phyloP scores from a whole-genome alignment of 2,797 vertebrate genomes.

The Peromyscus attwateri region DNA sequence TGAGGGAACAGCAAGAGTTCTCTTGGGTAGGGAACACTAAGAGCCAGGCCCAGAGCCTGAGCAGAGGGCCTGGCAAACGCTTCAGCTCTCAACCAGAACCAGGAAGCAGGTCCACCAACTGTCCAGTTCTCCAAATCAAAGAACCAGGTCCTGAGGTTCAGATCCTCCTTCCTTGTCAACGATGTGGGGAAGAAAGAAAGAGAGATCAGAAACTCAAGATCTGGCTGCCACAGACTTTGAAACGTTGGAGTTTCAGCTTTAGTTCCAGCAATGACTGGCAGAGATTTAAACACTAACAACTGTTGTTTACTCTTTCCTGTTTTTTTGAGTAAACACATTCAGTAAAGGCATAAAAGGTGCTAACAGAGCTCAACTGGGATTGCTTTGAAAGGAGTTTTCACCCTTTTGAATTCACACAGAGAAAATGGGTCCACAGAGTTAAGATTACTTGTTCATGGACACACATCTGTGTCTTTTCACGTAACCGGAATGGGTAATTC shows the following conservation, averaged over 20 bases:
- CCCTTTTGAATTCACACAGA: conserved; percentile 40
- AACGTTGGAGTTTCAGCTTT: conserved; percentile 29
- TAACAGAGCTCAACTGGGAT: conserved; percentile 5
- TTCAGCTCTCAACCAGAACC: conserved; percentile 67
- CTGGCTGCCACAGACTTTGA: conserved; percentile 10
- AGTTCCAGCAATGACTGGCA: conserved; percentile 9
- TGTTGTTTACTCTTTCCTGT: not conserved
- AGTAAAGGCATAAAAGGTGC: conserved; percentile 21
- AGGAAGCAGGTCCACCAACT: conserved; percentile 58
- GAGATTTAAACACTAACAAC: conserved; percentile 46
- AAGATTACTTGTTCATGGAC: conserved; percentile 38
- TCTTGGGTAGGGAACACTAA: conserved; percentile 71
- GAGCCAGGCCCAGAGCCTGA: conserved; percentile 70
- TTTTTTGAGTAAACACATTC: conserved; percentile 32
- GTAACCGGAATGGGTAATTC: not conserved
- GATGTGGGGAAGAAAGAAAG: conserved; percentile 42
- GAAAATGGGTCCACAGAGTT: conserved; percentile 54
- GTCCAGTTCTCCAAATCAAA: conserved; percentile 69
- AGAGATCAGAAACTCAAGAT: conserved; percentile 67
- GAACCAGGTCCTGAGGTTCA: conserved; percentile 67
- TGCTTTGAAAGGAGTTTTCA: not conserved
- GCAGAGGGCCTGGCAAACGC: conserved; percentile 59
- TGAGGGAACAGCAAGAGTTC: conserved; percentile 65
- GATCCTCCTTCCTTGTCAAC: conserved; percentile 59
- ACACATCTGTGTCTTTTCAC: not conserved